Conservation (phyloP, 2,797 vertebrate genomes). For the Pangasius sanitwongsei region DNA sequence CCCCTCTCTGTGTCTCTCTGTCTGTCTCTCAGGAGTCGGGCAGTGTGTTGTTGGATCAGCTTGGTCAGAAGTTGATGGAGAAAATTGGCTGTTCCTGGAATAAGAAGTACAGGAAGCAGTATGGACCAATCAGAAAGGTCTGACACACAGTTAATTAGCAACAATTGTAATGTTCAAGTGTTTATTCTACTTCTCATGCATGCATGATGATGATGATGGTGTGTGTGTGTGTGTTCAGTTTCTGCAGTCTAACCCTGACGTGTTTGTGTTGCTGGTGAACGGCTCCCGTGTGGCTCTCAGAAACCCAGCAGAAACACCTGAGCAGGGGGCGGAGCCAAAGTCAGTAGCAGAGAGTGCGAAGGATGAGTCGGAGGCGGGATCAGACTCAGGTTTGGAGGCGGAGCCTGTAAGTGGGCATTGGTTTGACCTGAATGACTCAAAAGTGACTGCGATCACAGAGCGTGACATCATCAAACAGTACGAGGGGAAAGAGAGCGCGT, state of each 20-base stretch:
- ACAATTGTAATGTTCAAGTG: background rate
- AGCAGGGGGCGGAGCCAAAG: background rate
- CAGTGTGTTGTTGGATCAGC: constrained; percentile 82
- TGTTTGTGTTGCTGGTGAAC: constrained; percentile 83
- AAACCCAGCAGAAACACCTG: constrained; percentile 48
- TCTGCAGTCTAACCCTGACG: constrained; percentile 82
- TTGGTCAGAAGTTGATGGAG: constrained; percentile 90
- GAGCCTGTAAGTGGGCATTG: constrained; percentile 76
- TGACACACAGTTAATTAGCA: background rate
- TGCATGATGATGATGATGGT: too few species aligned
- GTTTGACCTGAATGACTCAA: constrained; percentile 95
- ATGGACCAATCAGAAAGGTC: constrained; percentile 89
- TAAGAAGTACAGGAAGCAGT: constrained; percentile 87
- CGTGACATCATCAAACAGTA: constrained; percentile 92
- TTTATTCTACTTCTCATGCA: background rate
- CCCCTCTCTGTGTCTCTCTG: constrained; percentile 28
- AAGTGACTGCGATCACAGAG: constrained; percentile 86
- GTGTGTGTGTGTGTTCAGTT: constrained; percentile 74
- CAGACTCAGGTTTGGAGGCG: background rate
- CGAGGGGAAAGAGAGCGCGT: constrained; percentile 96
- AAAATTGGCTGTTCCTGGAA: constrained; percentile 89
- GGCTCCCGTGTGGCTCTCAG: constrained; percentile 80
- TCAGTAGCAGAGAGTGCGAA: background rate
- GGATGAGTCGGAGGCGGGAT: background rate
- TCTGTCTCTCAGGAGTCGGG: constrained; percentile 68